Base-by-base conservation (phyloP, 2,888 invertebrate genomes). In the Drosophila nr. perissopoda region DNA sequence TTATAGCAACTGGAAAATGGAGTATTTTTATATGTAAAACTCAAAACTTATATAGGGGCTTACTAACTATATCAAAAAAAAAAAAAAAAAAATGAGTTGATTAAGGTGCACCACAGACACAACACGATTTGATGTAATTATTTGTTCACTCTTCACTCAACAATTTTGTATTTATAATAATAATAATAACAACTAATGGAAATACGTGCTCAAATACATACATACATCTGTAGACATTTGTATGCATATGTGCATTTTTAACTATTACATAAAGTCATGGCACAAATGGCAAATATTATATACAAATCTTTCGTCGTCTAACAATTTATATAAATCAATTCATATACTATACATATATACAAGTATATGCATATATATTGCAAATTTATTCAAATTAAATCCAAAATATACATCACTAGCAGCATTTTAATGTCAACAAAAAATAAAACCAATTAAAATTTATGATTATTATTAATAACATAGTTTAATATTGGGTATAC, bases 361-460 rank as follows among this genome's bases (percentile, higher is more conserved):
- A 42, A 52, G 34, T 58, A 65, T 73, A 61, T 72, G 40, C 51
- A 73, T 65, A 79, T 76, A 79, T 76, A 79, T 72, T 82, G 70
- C 70, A 76, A 89, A 69, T 77, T 84, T 84, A 84, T 89, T 84
- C 88, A 82, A 84, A 76, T 82, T 74, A 74, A 85, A 79, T 88
- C 76, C 65, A 82, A 74, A 76, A 80, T 70, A 81, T 86, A 88
- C 77, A 86, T 76, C 83, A 74, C 68, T 85, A 85, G 86, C 89
- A 73, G 86, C 85, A 85, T 85, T 85, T 83, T 83, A 88, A 86
- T 90, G 90, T 85, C 89, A 77, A 88, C 42, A 61, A 70, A 8
- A 74, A 74, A 27, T 68, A 81, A 87, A 88, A 79, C 64, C 73
- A 83, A 83, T 84, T 88, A 85, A 75, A 85, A 70, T 88, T 88